Evolutionary conservation across 2,888 invertebrate genomes (phyloP).

Genomic region (Athalia rosae): DNA sequence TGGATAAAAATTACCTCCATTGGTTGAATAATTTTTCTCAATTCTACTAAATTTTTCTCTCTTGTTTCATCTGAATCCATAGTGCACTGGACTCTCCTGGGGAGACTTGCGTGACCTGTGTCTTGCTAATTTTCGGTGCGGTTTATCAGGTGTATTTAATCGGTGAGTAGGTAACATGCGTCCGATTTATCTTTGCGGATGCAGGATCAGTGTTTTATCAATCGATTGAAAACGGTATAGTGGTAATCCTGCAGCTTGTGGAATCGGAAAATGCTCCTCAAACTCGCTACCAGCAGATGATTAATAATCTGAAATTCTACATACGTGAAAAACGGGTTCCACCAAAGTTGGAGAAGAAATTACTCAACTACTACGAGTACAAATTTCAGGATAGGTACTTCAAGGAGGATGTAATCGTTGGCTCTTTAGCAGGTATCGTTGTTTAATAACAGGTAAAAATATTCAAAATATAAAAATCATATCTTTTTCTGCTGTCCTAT

Average conservation of each 20-base stretch:
- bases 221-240: constrained; percentile 53
- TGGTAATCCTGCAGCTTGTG: constrained; percentile 71
- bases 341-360: constrained; percentile 74
- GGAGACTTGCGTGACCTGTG: constrained; percentile 59
- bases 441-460: neutral
- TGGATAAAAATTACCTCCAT: no score
- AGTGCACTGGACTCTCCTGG: neutral
- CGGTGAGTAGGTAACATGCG: constrained; percentile 63
- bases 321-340: constrained; percentile 78
- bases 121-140: constrained; percentile 61
- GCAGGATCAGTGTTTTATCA: neutral
- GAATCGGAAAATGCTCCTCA: constrained; percentile 71
- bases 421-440: constrained; percentile 75
- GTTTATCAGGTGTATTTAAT: constrained; percentile 62
- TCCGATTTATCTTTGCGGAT: constrained; percentile 55
- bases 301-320: constrained; percentile 77
- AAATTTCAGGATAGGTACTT: constrained; percentile 78
- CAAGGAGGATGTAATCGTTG: constrained; percentile 76
- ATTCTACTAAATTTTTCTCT: neutral
- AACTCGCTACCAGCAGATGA: constrained; percentile 75
- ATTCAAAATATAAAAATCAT: constrained; percentile 14
- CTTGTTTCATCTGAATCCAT: neutral
- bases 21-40: neutral
- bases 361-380: constrained; percentile 78
- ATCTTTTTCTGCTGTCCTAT: constrained; percentile 7